Percentiles rank a stretch among this genome's conserved stretches.
Evolutionary conservation across 2,797 vertebrate genomes (phyloP).

Genomic region (Phataginus tetradactyla): DNA sequence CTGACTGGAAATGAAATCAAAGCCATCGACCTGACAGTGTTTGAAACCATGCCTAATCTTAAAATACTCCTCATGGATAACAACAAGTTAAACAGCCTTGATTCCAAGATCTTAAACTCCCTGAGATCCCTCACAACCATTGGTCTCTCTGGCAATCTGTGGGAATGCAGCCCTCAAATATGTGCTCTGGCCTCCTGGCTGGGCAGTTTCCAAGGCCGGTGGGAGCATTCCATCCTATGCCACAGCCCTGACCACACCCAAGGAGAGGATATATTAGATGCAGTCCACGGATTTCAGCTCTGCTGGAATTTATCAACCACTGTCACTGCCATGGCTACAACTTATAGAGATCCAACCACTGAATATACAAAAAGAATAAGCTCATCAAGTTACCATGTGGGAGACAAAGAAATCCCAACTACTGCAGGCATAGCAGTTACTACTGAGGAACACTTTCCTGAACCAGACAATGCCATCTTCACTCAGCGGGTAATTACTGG

Average conservation of each 20-base stretch:
- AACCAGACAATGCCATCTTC: conserved; percentile 97
- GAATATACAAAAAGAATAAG: conserved; percentile 96
- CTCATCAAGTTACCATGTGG: conserved; percentile 95
- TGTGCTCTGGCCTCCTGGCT: conserved; percentile 97
- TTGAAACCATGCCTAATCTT: conserved; percentile 98
- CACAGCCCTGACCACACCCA: conserved; percentile 97
- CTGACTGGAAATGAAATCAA: conserved; percentile 97
- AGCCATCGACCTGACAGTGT: conserved; percentile 94
- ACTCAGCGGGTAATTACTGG: conserved; percentile 98
- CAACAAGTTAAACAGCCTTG: conserved; percentile 96
- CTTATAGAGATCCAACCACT: conserved; percentile 90
- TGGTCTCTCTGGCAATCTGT: conserved; percentile 97
- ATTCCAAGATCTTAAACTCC: conserved; percentile 93
- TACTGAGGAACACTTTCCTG: conserved; percentile 91
- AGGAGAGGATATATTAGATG: conserved; percentile 99
- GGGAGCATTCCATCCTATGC: conserved; percentile 98
- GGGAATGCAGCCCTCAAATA: conserved; percentile 99
- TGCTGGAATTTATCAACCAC: conserved; percentile 97
- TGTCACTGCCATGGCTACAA: conserved; percentile 90
- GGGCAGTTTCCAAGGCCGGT: conserved; percentile 97
- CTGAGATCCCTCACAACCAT: conserved; percentile 94
- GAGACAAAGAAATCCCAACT: conserved; percentile 98
- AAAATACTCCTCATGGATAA: conserved; percentile 98
- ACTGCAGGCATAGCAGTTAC: conserved; percentile 93
- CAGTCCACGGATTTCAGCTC: conserved; percentile 98